Percentiles rank a stretch among this genome's conserved stretches.
Evolutionary conservation across 2,113 vertebrate species (phyloP).

Genomic region (Tychaedon coryphoeus): DNA sequence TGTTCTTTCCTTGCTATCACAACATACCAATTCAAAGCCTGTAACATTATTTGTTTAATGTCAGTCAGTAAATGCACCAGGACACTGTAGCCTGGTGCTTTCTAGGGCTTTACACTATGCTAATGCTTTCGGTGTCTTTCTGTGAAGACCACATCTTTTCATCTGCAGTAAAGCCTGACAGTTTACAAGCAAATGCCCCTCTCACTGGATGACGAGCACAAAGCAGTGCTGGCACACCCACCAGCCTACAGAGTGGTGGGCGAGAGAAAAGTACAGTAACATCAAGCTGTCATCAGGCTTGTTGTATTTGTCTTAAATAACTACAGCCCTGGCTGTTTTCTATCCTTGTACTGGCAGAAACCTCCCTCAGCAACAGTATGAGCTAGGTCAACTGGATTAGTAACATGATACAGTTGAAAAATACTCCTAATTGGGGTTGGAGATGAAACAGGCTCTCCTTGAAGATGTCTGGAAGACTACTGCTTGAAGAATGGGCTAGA

Average conservation of each 20-base stretch:
- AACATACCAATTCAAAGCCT: neutral
- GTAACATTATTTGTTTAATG: neutral
- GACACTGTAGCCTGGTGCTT: neutral
- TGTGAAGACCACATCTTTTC: neutral
- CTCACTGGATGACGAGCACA: neutral
- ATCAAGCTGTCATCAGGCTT: neutral
- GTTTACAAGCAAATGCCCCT: neutral
- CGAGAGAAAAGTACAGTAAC: neutral
- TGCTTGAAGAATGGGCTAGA: neutral
- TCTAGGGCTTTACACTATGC: neutral
- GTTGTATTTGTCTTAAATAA: neutral
- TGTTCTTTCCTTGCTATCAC: neutral
- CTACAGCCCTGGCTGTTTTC: neutral
- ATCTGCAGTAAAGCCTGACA: neutral
- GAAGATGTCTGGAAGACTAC: neutral
- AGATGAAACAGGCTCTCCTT: neutral
- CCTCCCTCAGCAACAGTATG: neutral
- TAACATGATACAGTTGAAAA: neutral
- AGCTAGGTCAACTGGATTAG: neutral
- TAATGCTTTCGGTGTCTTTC: neutral
- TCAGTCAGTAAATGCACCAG: neutral
- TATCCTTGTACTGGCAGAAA: neutral
- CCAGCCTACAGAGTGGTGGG: neutral
- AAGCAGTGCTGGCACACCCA: neutral
- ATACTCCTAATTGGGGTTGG: neutral